These are phyloP conservation scores for Philypnodon macrostomus DNA, from an alignment of 2,797 vertebrate genomes.

Conservation along the genomic window DNA sequence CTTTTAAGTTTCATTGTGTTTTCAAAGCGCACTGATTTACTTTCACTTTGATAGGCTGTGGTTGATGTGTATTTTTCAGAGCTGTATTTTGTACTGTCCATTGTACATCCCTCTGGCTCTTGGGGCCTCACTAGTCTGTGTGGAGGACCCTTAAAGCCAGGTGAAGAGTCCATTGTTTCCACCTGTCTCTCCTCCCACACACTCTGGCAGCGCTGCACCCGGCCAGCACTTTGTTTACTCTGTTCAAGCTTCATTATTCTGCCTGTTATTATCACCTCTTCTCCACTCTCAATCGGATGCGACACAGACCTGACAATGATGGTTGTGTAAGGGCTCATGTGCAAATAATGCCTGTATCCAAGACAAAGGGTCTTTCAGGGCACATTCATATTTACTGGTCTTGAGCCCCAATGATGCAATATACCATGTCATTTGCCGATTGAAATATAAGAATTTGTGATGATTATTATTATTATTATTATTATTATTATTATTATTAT, in stretches of 20 bases:
- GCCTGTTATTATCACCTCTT: conserved; percentile 59
- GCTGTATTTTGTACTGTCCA: conserved; percentile 10
- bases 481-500: no score
- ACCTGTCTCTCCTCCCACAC: conserved; percentile 66
- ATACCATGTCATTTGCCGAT: no score
- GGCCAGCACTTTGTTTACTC: conserved; percentile 61
- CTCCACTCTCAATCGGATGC: conserved; percentile 36
- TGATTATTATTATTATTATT: no score
- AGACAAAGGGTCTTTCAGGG: conserved; percentile 21
- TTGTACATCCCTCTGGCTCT: conserved; percentile 15
- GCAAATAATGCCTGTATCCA: conserved; percentile 50
- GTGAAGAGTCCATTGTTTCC: conserved; percentile 62
- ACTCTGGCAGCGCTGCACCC: conserved; percentile 32
- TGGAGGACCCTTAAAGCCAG: conserved; percentile 63
- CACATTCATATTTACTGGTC: no score
- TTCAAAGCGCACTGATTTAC: not conserved
- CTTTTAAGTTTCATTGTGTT: conserved; percentile 5
- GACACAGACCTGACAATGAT: conserved; percentile 48
- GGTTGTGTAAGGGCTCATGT: conserved; percentile 53
- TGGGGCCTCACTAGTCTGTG: conserved; percentile 27
- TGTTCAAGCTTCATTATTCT: conserved; percentile 50
- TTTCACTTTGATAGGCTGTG: not conserved
- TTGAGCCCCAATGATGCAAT: no score
- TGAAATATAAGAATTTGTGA: no score
- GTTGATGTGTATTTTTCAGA: not conserved